A percentile compares a stretch with the other conserved stretches of the same genome.
phyloP scores from a whole-genome alignment of 2,113 vertebrate genomes.

The Artemisiospiza belli region DNA sequence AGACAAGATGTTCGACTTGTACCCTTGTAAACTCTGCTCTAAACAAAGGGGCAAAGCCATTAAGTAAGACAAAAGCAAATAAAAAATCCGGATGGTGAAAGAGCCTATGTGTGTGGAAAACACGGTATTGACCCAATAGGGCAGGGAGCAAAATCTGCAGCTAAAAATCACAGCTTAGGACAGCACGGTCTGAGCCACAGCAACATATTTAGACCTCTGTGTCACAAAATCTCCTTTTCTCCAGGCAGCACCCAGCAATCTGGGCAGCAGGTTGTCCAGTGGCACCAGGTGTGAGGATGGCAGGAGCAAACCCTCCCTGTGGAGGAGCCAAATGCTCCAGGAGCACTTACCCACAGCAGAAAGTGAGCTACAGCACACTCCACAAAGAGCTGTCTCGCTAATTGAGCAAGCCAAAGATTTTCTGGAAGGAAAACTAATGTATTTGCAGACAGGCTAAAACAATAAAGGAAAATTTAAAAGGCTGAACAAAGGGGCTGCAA shows the following conservation, averaged over 20 bases:
- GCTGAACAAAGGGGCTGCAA: neutral
- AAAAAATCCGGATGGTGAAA: slow-evolving; percentile 49
- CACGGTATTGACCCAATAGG: slow-evolving; percentile 5
- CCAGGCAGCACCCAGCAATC: neutral
- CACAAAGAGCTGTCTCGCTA: neutral
- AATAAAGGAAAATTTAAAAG: slow-evolving; percentile 18
- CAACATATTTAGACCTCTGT: neutral
- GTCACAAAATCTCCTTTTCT: neutral
- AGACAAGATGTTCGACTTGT: neutral
- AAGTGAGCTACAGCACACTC: neutral
- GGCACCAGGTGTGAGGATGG: neutral
- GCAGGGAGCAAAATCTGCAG: slow-evolving; percentile 34
- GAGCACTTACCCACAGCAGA: neutral
- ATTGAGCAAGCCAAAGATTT: slow-evolving; percentile 8
- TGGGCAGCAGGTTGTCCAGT: neutral
- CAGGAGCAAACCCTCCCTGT: neutral
- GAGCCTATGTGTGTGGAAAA: slow-evolving; percentile 9
- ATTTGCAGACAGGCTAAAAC: slow-evolving; percentile 23
- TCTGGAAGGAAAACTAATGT: slow-evolving; percentile 9
- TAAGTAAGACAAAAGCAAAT: slow-evolving; percentile 38
- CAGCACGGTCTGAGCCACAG: neutral
- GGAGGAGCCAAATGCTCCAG: neutral
- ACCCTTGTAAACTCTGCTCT: slow-evolving; percentile 40
- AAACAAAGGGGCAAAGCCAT: slow-evolving; percentile 9
- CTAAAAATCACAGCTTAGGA: neutral